These are phyloP conservation scores for Beroe ovata DNA, from an alignment of 37 sponge, comb jelly and placozoan species.

Conservation along the genomic window DNA sequence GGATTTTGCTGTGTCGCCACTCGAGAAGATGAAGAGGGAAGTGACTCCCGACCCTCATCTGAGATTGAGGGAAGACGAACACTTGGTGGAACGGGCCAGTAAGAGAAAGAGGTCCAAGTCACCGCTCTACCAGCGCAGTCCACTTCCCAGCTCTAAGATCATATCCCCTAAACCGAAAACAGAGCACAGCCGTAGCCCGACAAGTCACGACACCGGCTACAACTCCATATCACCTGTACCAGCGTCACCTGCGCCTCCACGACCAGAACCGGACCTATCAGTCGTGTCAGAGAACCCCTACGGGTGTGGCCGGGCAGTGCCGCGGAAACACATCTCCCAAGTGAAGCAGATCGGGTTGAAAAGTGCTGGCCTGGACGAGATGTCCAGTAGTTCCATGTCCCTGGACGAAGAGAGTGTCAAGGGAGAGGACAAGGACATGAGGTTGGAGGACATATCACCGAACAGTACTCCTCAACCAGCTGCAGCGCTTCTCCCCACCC, in stretches of 20 bases:
- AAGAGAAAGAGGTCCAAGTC: slow-evolving; percentile 56
- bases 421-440: slow-evolving; percentile 35
- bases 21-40: not conserved
- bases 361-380: not conserved
- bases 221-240: slow-evolving; percentile 53
- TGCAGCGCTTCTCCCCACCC: slow-evolving; percentile 15
- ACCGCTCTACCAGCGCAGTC: slow-evolving; percentile 55
- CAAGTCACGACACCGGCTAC: slow-evolving; percentile 48
- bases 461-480: slow-evolving; percentile 44
- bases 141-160: not conserved
- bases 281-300: slow-evolving; percentile 45
- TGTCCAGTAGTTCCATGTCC: slow-evolving; percentile 64
- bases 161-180: not conserved
- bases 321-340: slow-evolving; percentile 58
- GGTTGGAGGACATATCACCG: slow-evolving; percentile 55
- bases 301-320: slow-evolving; percentile 50
- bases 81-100: slow-evolving; percentile 39
- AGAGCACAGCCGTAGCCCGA: not conserved
- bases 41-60: slow-evolving; percentile 1
- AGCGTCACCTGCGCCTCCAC: slow-evolving; percentile 3
- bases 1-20: not conserved
- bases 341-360: slow-evolving; percentile 46
- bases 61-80: slow-evolving; percentile 1
- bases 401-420: slow-evolving; percentile 41
- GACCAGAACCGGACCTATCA: slow-evolving; percentile 41